Evolutionary conservation across 2,888 invertebrate genomes (phyloP).

Genomic region (Sarcophaga variegata): DNA sequence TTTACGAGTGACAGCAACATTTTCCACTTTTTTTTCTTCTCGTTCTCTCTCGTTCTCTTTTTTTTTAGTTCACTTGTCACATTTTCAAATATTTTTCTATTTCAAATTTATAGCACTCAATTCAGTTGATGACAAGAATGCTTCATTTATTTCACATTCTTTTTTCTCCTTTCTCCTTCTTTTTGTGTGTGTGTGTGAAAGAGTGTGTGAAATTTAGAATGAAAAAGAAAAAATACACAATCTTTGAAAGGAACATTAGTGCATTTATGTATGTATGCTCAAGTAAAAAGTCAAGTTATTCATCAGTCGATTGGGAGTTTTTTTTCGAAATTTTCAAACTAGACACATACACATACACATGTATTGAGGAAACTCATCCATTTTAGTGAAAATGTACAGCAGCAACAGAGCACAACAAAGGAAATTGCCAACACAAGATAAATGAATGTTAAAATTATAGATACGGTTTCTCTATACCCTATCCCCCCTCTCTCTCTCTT

Average conservation of each 20-base stretch:
- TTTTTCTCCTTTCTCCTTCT: background rate
- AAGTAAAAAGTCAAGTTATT: constrained; percentile 42
- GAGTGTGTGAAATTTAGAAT: background rate
- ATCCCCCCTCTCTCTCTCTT: no score
- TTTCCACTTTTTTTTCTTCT: background rate
- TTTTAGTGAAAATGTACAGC: constrained; percentile 17
- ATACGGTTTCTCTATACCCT: background rate
- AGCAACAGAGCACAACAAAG: constrained; percentile 44
- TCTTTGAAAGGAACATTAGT: constrained; percentile 2
- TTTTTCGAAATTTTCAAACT: background rate
- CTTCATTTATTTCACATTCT: constrained; percentile 20
- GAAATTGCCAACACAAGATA: constrained; percentile 64
- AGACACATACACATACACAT: background rate
- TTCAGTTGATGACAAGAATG: constrained; percentile 40
- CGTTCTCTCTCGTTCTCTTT: no score
- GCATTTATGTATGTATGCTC: constrained; percentile 8
- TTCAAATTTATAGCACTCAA: constrained; percentile 11
- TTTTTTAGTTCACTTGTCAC: background rate
- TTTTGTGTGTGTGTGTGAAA: background rate
- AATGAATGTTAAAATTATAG: constrained; percentile 49
- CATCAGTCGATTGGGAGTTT: constrained; percentile 17
- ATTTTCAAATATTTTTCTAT: background rate
- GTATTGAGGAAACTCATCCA: background rate
- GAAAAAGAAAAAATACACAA: background rate
- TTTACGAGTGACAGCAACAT: constrained; percentile 8